phyloP scores from a whole-genome alignment of 2,888 invertebrate species.

The Orthosia gracilis region DNA sequence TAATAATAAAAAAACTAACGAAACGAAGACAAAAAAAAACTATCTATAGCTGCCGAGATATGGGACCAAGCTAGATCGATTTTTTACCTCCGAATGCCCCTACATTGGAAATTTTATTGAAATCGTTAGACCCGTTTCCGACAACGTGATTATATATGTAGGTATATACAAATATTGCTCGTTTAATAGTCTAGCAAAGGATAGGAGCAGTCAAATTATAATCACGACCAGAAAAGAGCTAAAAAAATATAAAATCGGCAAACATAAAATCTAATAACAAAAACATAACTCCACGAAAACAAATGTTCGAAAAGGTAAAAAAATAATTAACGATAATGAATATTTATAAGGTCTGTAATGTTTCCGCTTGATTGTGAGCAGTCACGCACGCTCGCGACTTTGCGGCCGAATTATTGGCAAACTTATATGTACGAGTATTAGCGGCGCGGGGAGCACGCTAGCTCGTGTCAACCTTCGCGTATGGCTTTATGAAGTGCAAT shows the following conservation, averaged over 20 bases:
- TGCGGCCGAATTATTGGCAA: slow-evolving; percentile 58
- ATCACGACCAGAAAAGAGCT: neutral
- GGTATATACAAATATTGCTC: too few relatives aligned
- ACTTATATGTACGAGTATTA: slow-evolving; percentile 50
- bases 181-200: too few relatives aligned
- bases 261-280: slow-evolving; percentile 20
- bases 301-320: slow-evolving; percentile 53
- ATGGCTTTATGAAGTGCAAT: slow-evolving; percentile 4
- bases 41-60: too few relatives aligned
- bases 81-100: too few relatives aligned
- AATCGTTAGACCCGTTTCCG: too few relatives aligned
- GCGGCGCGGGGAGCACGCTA: slow-evolving; percentile 32
- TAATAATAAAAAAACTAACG: too few relatives aligned
- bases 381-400: slow-evolving; percentile 62
- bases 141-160: too few relatives aligned
- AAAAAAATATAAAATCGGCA: neutral
- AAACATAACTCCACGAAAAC: slow-evolving; percentile 41
- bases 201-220: too few relatives aligned
- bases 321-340: slow-evolving; percentile 68
- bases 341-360: slow-evolving; percentile 68
- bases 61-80: too few relatives aligned
- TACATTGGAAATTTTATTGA: too few relatives aligned
- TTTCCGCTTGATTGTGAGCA: slow-evolving; percentile 67
- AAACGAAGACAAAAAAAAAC: too few relatives aligned
- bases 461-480: neutral